Base-by-base conservation (phyloP, 2,888 invertebrate genomes). In the Hirtodrosophila cameraria region DNA sequence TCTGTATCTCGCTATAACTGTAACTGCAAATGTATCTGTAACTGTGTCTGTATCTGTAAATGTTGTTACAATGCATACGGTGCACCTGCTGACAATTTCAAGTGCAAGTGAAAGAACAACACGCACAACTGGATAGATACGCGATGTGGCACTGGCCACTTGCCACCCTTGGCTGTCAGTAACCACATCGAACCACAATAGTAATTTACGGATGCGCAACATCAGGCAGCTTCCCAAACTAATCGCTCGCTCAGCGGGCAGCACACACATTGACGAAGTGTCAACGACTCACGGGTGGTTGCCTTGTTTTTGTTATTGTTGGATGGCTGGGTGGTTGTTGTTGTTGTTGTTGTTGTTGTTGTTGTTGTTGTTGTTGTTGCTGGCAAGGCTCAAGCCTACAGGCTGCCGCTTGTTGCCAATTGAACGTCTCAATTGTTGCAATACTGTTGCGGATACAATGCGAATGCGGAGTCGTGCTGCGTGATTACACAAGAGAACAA, bases 51-150 rank as follows among this genome's bases (percentile, higher is more conserved):
- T 73, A 28, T 33, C 62, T 58, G 58, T 63, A 38, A 35, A 48
- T 84, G 72, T 80, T 89, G 74, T 88, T 88, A 69, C 73, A 87
- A 46, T 59, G 86, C 86, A 83, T 78, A 50, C 57, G 57, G 60
- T 83, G 86, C 90, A 90, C 90, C 90, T 90, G 90, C 90, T 90
- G 90, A 88, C 90, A 90, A 90, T 89, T 89, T 89, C 84, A 89
- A 90, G 90, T 90, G 89, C 84, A 77, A 57, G 50, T 76, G 60
- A 70, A 73, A 66, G 58, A 84, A 78, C 71, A 82, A 76, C 83
- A 80, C 55, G 69, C 58, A 75, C 80, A 86, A 86, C 86, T 86
- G 80, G 81, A 65, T 55, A 52, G 65, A 83, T 86, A 78, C 48
- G 38, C 28, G 27, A 12, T 33, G 18, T 15, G 50, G 2, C 35